phyloP scores from a whole-genome alignment of 2,113 vertebrate genomes.

The Copsychus sechellarum region DNA sequence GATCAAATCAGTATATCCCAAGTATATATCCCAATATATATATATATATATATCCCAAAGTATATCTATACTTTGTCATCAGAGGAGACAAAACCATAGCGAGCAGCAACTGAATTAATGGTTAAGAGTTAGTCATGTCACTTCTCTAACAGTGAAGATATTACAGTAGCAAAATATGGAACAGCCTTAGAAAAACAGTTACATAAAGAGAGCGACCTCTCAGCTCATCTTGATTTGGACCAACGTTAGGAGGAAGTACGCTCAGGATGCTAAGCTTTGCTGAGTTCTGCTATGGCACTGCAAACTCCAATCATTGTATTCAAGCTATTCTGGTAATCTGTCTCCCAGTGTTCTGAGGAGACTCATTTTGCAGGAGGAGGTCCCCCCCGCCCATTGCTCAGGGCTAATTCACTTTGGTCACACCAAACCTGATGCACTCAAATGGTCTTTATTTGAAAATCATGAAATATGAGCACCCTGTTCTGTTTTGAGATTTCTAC shows the following conservation, averaged over 20 bases:
- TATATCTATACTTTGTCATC: background rate
- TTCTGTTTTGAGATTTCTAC: background rate
- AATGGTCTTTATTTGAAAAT: background rate
- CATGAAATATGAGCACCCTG: background rate
- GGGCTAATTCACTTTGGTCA: background rate
- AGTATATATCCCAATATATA: too few relatives aligned
- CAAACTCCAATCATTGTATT: background rate
- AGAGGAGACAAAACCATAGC: background rate
- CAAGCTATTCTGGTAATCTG: background rate
- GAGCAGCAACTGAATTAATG: background rate
- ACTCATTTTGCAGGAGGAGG: background rate
- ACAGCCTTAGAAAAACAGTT: background rate
- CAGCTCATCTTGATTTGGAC: background rate
- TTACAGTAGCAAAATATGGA: background rate
- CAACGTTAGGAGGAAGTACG: background rate
- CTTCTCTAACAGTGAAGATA: background rate
- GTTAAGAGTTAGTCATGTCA: background rate
- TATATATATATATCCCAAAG: background rate
- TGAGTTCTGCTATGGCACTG: background rate
- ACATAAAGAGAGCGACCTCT: background rate
- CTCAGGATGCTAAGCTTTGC: background rate
- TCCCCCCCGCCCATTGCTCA: background rate
- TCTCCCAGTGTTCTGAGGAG: fast-evolving
- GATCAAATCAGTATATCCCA: background rate
- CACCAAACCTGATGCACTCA: background rate